A percentile compares a stretch with the other conserved stretches of the same genome.
Evolutionary conservation across 2,888 invertebrate genomes (phyloP).

Genomic region (Chrysodeixis includens): DNA sequence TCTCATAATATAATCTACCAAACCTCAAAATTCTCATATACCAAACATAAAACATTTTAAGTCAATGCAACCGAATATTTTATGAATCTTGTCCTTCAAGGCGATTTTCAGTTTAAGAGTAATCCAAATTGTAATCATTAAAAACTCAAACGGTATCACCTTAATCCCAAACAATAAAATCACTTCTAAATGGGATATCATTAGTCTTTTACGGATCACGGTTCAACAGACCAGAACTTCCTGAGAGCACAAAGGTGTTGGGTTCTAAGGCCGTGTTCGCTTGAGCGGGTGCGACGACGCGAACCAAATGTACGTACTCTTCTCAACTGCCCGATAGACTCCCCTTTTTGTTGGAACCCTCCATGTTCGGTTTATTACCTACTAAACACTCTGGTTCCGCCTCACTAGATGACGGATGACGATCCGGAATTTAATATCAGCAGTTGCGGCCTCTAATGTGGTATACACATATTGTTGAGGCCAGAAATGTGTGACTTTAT

Average conservation of each 20-base stretch:
- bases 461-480: conserved; percentile 28
- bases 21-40: not conserved
- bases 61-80: no score
- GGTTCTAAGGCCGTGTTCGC: conserved; percentile 55
- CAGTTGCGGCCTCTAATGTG: conserved; percentile 34
- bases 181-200: conserved; percentile 65
- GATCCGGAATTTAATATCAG: conserved; percentile 41
- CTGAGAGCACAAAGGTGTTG: conserved; percentile 74
- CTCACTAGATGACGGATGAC: conserved; percentile 44
- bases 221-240: conserved; percentile 71
- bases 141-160: not conserved
- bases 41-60: no score
- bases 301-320: conserved; percentile 50
- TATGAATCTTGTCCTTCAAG: no score
- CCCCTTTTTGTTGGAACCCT: conserved; percentile 52
- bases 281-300: conserved; percentile 61
- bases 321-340: conserved; percentile 50
- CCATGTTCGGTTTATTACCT: conserved; percentile 49
- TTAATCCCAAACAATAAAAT: conserved; percentile 42
- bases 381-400: conserved; percentile 52
- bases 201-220: conserved; percentile 75
- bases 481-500: conserved; percentile 8
- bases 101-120: no score
- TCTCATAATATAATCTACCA: not conserved
- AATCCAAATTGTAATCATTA: not conserved